Percentiles rank a stretch among this genome's conserved stretches.
phyloP scores from a whole-genome alignment of 2,113 vertebrate species.

The Planiliza haematocheilus region DNA sequence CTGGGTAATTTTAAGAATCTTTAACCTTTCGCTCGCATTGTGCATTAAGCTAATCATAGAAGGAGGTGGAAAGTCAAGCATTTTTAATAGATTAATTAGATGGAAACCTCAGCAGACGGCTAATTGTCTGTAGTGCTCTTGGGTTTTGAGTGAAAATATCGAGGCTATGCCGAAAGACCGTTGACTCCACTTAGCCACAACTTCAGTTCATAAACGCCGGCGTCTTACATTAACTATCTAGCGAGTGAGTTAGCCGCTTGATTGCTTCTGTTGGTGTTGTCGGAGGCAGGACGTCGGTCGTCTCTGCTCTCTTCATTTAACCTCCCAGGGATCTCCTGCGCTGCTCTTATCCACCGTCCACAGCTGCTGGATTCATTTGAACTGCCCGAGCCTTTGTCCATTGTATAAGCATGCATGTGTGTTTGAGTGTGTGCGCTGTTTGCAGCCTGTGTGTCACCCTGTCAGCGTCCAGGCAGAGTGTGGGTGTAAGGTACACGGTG shows the following conservation, averaged over 20 bases:
- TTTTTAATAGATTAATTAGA: constrained; percentile 47
- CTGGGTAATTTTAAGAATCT: too few species aligned
- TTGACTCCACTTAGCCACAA: not conserved
- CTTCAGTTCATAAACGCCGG: constrained; percentile 28
- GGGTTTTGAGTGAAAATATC: constrained; percentile 13
- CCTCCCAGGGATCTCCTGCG: constrained; percentile 62
- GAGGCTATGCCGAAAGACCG: not conserved
- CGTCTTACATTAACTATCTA: constrained; percentile 12
- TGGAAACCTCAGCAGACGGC: constrained; percentile 6
- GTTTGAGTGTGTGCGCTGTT: constrained; percentile 45
- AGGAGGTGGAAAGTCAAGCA: constrained; percentile 12
- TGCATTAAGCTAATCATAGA: not conserved
- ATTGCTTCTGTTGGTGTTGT: constrained; percentile 51
- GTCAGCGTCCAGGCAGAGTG: constrained; percentile 50
- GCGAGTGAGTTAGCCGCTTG: constrained; percentile 31
- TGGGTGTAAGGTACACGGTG: constrained; percentile 59
- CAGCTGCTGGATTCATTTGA: constrained; percentile 77
- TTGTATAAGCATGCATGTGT: constrained; percentile 66
- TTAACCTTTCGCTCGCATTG: constrained; percentile 5
- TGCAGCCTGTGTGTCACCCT: constrained; percentile 28
- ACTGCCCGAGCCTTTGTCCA: constrained; percentile 70
- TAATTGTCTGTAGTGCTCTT: constrained; percentile 19
- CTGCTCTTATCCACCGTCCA: constrained; percentile 64
- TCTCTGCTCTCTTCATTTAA: constrained; percentile 62
- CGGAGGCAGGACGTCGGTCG: constrained; percentile 59